These are phyloP conservation scores for Microcebus lehilahytsara DNA, from an alignment of 2,113 vertebrate species.

Conservation along the genomic window DNA sequence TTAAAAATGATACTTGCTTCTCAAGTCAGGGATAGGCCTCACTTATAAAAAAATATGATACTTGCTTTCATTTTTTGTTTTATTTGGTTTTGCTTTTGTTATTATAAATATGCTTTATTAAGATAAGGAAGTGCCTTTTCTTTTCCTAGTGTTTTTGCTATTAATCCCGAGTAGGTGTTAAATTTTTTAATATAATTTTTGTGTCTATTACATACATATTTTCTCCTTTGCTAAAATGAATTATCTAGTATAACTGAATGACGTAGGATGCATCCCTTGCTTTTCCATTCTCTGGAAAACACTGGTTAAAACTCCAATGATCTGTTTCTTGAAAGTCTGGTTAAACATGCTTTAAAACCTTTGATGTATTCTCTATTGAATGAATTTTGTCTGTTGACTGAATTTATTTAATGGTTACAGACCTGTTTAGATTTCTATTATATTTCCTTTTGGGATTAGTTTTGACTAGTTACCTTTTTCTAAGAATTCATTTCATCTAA, in stretches of 20 bases:
- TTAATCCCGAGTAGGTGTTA: background rate
- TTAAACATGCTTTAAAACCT: background rate
- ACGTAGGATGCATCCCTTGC: accelerated
- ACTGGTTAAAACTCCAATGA: background rate
- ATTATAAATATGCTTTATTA: background rate
- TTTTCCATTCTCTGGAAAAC: background rate
- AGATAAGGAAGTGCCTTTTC: background rate
- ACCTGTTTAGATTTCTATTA: background rate
- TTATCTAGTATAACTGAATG: background rate
- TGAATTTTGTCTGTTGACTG: background rate
- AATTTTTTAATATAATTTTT: background rate
- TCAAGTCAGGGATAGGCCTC: no score
- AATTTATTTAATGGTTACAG: background rate
- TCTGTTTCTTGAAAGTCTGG: background rate
- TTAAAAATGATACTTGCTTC: background rate
- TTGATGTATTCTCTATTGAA: background rate
- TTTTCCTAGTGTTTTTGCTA: background rate
- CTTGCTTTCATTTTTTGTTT: background rate
- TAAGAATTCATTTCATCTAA: background rate
- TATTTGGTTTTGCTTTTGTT: background rate
- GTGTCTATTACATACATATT: background rate
- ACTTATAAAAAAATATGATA: background rate
- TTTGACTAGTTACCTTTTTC: background rate
- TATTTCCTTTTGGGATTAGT: background rate
- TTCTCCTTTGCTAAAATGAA: background rate